phyloP scores from a whole-genome alignment of 2,113 vertebrate genomes.

The Alouatta palliata region DNA sequence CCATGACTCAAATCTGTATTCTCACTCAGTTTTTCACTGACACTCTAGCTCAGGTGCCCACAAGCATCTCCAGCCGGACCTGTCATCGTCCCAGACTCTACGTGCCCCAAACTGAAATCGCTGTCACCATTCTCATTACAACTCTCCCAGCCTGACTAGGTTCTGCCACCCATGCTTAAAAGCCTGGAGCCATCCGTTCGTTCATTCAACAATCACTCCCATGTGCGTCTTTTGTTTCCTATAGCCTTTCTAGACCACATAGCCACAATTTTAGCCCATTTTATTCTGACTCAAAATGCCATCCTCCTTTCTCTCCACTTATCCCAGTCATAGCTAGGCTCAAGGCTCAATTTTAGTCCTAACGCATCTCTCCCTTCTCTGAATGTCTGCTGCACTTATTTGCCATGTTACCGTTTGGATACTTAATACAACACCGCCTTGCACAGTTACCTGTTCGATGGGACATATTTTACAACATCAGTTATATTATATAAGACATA shows the following conservation, averaged over 20 bases:
- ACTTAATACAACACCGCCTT: not conserved
- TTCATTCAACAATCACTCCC: not conserved
- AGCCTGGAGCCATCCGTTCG: not conserved
- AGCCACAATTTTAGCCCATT: not conserved
- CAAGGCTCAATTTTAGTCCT: not conserved
- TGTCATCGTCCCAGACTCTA: not conserved
- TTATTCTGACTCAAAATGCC: not conserved
- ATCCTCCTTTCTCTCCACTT: not conserved
- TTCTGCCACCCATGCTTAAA: not conserved
- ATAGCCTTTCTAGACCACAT: not conserved
- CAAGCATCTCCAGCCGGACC: not conserved
- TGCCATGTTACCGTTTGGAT: not conserved
- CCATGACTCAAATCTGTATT: not conserved
- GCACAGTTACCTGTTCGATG: not conserved
- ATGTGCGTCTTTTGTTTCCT: not conserved
- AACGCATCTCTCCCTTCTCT: not conserved
- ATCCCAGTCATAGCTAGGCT: not conserved
- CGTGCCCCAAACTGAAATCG: not conserved
- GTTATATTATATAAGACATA: not conserved
- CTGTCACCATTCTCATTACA: accelerated
- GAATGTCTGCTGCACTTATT: not conserved
- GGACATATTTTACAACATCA: not conserved
- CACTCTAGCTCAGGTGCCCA: not conserved
- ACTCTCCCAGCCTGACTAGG: not conserved
- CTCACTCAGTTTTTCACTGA: not conserved